These are phyloP conservation scores for Pycnonotus jocosus DNA, from an alignment of 2,113 vertebrate genomes.

Conservation along the genomic window DNA sequence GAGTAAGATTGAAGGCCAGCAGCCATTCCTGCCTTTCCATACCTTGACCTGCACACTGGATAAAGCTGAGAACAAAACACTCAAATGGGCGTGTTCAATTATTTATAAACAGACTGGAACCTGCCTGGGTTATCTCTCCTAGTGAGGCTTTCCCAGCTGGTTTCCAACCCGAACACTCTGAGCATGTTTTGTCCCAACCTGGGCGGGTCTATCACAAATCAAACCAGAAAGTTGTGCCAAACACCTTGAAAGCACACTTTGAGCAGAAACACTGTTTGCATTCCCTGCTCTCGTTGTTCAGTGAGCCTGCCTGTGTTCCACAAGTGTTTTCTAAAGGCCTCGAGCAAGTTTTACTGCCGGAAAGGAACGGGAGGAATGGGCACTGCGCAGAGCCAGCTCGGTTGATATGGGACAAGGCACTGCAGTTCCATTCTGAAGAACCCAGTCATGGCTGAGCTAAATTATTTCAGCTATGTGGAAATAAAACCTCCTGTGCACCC, in stretches of 20 bases:
- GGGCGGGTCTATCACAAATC: not conserved
- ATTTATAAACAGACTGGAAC: not conserved
- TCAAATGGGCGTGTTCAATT: not conserved
- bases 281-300: not conserved
- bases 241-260: not conserved
- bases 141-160: not conserved
- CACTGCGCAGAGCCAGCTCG: rapidly evolving
- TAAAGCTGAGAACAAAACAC: not conserved
- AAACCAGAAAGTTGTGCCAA: not conserved
- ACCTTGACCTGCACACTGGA: not conserved
- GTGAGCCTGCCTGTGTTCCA: not conserved
- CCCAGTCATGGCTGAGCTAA: not conserved
- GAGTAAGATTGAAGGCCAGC: not conserved
- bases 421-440: not conserved
- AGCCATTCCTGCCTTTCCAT: not conserved
- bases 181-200: not conserved
- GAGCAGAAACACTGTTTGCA: not conserved
- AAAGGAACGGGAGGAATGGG: rapidly evolving
- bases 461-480: not conserved
- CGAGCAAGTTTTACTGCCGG: rapidly evolving
- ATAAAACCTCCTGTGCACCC: not conserved
- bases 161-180: not conserved
- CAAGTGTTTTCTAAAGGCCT: not conserved
- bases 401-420: rapidly evolving
- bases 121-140: not conserved